Evolutionary conservation across 2,888 invertebrate species (phyloP), one percentile per base, ranked within the genome.

Genomic region (Spialia ferax): DNA sequence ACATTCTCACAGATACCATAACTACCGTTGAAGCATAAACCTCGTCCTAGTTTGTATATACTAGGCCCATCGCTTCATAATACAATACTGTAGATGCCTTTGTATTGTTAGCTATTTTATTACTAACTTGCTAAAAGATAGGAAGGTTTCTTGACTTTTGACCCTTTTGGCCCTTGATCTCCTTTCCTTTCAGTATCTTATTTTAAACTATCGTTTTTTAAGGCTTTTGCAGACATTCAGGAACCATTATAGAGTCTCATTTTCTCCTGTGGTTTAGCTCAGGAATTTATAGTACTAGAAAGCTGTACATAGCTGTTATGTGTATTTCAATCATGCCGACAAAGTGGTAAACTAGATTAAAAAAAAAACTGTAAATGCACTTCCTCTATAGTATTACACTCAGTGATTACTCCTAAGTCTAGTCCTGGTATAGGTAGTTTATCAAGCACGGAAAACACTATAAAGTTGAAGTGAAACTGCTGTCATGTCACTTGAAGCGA

Each of bases 41-140:
- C 66, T 67, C 66, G 66, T 61, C 55, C 66, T 67, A 67, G 55
- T 67, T 67, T 54, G 66, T 61, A n/a, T 23, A 20, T 45, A 50
- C 42, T n/a, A 54, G 26, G 7, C 48, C 3, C 60, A 45, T 52
- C 42, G 55, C 23, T 61, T 55, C 23, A 55, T 32, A 61, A 66
- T 55, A 55, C 66, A 60, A 60, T 54, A 60, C 59, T 52, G 52
- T 26, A 18, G 54, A 45, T 42, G 60, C 22, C 45, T 54, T 66
- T 65, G 65, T 65, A 20, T 52, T 13, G 18, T 60, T 22, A 52
- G 29, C 35, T 56, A 26, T 18, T 45, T 55, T 63, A 32, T 20
- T 48, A 38, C 7, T 45, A 18, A 18, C 45, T 57, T 20, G 42
- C n/a, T 63, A n/a, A 26, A 45, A 7, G 15, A 38, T 38, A 38